These are phyloP conservation scores for Pseudomugil tenellus DNA, from an alignment of 2,797 vertebrate species.

Conservation along the genomic window DNA sequence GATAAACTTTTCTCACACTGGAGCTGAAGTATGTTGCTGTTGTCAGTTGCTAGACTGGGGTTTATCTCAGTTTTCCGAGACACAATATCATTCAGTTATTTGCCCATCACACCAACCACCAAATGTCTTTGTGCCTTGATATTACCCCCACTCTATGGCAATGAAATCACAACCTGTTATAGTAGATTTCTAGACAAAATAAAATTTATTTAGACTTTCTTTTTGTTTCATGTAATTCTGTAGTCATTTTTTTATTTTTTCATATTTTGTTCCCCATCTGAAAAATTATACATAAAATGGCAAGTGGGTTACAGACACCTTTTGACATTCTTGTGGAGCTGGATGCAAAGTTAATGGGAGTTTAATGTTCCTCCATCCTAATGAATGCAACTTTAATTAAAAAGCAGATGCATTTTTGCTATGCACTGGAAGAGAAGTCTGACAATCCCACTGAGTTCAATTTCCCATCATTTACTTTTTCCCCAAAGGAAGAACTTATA, in stretches of 20 bases:
- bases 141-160: background rate
- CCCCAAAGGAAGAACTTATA: too few species aligned
- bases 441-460: background rate
- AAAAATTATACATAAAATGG: background rate
- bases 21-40: background rate
- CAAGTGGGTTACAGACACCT: conserved; percentile 1
- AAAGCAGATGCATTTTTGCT: background rate
- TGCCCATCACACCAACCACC: background rate
- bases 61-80: background rate
- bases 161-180: background rate
- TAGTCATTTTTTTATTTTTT: background rate
- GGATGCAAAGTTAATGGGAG: background rate
- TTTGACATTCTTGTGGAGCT: background rate
- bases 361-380: background rate
- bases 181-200: background rate
- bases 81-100: background rate
- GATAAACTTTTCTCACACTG: background rate
- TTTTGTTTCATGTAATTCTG: background rate
- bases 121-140: background rate
- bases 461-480: background rate
- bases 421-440: background rate
- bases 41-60: background rate
- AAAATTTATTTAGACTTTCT: background rate
- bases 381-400: background rate
- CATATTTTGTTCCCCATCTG: too few species aligned